Evolutionary conservation across 1,140 invertebrate genomes (phyloP), one percentile per base, ranked within the genome.

Genomic region (Mylabris phalerata): DNA sequence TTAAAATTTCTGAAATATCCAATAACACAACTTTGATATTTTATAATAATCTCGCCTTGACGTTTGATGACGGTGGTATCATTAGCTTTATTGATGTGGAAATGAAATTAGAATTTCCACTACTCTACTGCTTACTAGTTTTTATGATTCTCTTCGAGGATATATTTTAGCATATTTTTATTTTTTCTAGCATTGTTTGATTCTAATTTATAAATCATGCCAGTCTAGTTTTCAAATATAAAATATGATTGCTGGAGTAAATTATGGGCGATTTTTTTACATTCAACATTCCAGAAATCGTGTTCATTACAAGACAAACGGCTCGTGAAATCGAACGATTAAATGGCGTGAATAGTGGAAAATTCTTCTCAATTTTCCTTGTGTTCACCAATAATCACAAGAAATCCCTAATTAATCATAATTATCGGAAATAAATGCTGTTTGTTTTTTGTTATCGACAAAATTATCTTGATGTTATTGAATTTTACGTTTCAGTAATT

Each of bases 141-240:
- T 19, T 19, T 19, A 19, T 19, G 19, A 1, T 19, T 19, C 19
- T 19, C 19, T 19, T 19, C 1, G 19, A 19, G 19, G 19, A 19
- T 19, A 19, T 19, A 19, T 19, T 19, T 19, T 19, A 19, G 19
- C 19, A 19, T 19, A 19, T 19, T 19, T 19, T 19, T 19, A 19
- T 19, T 19, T 19, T 19, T 44, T 54, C 51, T n/a, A 42, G 9
- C 42, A 56, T 57, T 54, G 55, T 48, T 47, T 48, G 48, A 63
- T 60, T 57, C 54, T 57, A 63, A 63, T 63, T 63, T 60, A 57
- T 60, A 63, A 60, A 63, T 54, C 57, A 61, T 51, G 61, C 47
- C 49, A 24, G 46, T 54, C 55, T 62, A 47, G 61, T 50, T 62
- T 62, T 19, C 19, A 62, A 62, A 62, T 59, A 51, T 59, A 51